These are phyloP conservation scores for Rhineura floridana DNA, from an alignment of 2,113 vertebrate genomes.

Conservation along the genomic window DNA sequence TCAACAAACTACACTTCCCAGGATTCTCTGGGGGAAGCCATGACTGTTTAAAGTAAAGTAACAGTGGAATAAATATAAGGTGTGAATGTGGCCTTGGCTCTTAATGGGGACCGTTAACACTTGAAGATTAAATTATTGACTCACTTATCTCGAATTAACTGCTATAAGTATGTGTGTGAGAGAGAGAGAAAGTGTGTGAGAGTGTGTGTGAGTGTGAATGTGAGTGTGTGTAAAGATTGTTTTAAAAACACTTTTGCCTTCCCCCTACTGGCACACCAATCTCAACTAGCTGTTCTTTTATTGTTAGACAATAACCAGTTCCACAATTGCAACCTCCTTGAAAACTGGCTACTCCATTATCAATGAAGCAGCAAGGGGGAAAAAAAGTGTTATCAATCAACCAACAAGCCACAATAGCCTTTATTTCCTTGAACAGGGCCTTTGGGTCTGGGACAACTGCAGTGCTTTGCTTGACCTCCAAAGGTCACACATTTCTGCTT, in stretches of 20 bases:
- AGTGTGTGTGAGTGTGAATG: no score
- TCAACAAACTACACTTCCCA: no score
- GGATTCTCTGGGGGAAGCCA: no score
- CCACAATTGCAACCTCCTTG: neutral
- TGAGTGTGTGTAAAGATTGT: no score
- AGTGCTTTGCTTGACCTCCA: neutral
- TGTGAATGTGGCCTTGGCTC: no score
- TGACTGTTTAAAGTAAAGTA: no score
- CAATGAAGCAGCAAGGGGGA: neutral
- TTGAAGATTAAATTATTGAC: neutral
- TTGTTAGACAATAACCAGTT: neutral
- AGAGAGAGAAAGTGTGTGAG: no score
- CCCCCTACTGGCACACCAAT: neutral
- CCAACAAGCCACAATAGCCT: neutral
- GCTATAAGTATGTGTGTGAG: no score
- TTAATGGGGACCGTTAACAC: neutral
- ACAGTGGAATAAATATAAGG: no score
- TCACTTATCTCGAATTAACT: neutral
- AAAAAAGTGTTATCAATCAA: neutral
- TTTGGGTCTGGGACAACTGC: accelerated
- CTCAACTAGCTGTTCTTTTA: neutral
- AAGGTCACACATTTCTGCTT: neutral
- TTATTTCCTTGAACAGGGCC: neutral
- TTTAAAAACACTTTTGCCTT: neutral
- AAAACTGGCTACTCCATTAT: neutral